phyloP scores from a whole-genome alignment of 2,797 vertebrate genomes.

The Eulemur mongoz region DNA sequence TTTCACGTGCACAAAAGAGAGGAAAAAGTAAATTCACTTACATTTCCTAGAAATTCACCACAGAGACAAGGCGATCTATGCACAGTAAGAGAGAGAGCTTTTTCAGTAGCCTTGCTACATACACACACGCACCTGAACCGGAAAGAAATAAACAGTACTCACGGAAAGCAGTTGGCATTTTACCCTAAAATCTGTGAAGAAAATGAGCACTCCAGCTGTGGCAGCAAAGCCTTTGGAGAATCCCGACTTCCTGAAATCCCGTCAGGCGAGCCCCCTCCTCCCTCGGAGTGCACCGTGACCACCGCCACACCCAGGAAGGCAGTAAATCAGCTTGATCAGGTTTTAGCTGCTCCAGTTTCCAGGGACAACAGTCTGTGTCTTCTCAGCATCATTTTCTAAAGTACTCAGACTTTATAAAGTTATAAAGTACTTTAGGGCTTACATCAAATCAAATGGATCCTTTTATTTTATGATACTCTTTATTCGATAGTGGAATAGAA shows the following conservation, averaged over 20 bases:
- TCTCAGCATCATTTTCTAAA: background rate
- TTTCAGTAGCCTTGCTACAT: background rate
- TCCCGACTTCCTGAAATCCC: no score
- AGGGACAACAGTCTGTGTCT: background rate
- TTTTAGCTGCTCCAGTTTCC: background rate
- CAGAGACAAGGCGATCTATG: background rate
- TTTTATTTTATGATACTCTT: background rate
- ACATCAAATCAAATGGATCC: background rate
- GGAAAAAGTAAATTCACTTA: background rate
- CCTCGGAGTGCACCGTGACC: background rate
- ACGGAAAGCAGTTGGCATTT: accelerated
- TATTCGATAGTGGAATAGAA: background rate
- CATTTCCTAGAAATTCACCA: background rate
- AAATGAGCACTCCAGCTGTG: background rate
- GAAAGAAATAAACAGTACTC: background rate
- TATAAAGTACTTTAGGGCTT: background rate
- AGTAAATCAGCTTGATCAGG: no score
- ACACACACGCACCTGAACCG: background rate
- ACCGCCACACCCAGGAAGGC: accelerated
- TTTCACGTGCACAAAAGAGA: background rate
- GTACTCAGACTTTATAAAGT: no score
- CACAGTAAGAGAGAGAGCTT: background rate
- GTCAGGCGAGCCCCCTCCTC: no score
- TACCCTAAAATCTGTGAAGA: background rate
- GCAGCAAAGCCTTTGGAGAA: background rate